Conservation (phyloP, 2,113 vertebrate genomes). For the Dipodomys ordii region DNA sequence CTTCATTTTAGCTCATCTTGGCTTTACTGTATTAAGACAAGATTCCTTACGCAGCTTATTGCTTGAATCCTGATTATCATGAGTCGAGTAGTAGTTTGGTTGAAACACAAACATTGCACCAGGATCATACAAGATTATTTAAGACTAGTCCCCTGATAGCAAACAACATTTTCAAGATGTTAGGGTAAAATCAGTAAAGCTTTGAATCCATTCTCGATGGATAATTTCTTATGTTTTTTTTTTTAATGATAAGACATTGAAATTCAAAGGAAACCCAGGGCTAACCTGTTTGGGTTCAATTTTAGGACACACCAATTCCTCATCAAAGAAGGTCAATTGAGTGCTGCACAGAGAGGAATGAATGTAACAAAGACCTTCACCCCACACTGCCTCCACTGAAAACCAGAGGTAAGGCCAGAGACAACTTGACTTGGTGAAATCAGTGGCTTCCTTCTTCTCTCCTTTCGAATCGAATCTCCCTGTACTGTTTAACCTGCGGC, state of each 20-base stretch:
- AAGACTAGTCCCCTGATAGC: neutral
- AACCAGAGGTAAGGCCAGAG: conserved; percentile 88
- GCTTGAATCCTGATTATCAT: neutral
- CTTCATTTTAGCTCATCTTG: too few species aligned
- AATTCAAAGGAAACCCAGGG: neutral
- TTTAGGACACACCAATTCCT: conserved; percentile 92
- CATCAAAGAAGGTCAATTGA: conserved; percentile 93
- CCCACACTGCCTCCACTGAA: conserved; percentile 94
- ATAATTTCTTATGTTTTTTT: neutral
- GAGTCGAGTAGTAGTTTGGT: neutral
- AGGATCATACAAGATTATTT: neutral
- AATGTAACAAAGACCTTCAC: conserved; percentile 95
- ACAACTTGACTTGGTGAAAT: too few species aligned
- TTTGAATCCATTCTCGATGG: neutral
- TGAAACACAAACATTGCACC: neutral
- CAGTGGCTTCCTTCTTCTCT: neutral
- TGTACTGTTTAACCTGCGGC: neutral
- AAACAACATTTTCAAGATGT: neutral
- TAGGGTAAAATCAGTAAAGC: conserved; percentile 2
- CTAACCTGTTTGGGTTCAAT: conserved; percentile 37
- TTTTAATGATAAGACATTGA: neutral
- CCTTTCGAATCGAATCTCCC: neutral
- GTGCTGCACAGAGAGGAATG: conserved; percentile 96
- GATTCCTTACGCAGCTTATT: neutral
- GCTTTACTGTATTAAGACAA: neutral